Base-by-base conservation (phyloP, 1,140 invertebrate species). In the Venturia canescens region DNA sequence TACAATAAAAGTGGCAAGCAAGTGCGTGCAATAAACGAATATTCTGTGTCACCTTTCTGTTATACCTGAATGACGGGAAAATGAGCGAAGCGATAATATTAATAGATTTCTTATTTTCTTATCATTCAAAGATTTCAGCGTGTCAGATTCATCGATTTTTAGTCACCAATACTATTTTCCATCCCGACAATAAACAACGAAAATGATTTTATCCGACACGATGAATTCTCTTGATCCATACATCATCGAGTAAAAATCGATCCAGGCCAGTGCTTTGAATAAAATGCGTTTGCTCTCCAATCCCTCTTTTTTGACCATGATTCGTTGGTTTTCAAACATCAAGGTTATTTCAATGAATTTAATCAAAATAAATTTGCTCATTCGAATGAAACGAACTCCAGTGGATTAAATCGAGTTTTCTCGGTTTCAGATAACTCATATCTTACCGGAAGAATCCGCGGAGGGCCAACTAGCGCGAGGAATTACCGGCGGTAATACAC, bases 401-500 rank as follows among this genome's bases (percentile, higher is more conserved):
- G 70, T 48, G 38, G 67, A 38, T 67, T 78, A 38, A 66, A 78
- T 78, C 63, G 57, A 63, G 66, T 66, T 69, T 69, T 69, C 66
- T 69, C 27, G n/a, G 31, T 69, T 16, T 69, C 27, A 31, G 21
- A 38, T 21, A 77, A 38, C 15, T 79, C 21, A 44, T 13, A 70
- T 72, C 89, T 90, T 77, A 91, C 89, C 90, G 57, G 90, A 90
- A 27, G 91, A 88, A 86, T 95, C 94, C 0, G 95, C 93, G 15
- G 94, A 95, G n/a, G 95, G 95, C 95, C 95, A 95, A 87, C 94
- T 95, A 6, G 95, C 95, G 76, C 95, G 90, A 0, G 95, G 95
- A 76, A 95, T 96, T 34, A 96, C 95, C 26, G 95, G 94, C 0
- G 95, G 95, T 21, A 96, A 90, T 21, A 96, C 95, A 31, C 95